These are phyloP conservation scores for Diogma glabrata DNA, from an alignment of 2,888 invertebrate genomes.

Conservation along the genomic window DNA sequence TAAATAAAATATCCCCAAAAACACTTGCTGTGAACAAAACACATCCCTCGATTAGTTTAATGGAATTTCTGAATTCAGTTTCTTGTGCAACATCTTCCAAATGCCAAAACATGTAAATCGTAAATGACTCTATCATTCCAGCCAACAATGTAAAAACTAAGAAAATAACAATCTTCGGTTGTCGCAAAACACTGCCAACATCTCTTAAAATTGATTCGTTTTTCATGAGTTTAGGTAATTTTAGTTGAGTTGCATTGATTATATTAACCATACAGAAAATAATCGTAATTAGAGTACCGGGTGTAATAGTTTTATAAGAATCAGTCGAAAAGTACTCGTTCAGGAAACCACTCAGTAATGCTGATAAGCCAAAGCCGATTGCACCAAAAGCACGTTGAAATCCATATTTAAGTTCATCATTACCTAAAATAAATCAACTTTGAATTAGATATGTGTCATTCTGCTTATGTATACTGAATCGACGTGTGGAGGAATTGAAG, in stretches of 20 bases:
- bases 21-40: constrained; percentile 70
- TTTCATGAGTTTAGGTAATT: constrained; percentile 56
- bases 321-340: constrained; percentile 51
- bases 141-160: constrained; percentile 61
- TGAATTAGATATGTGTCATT: no score
- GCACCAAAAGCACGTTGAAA: constrained; percentile 75
- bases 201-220: constrained; percentile 59
- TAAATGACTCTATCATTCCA: constrained; percentile 67
- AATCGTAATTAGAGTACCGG: constrained; percentile 56
- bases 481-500: no score
- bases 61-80: constrained; percentile 48
- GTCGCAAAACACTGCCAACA: constrained; percentile 46
- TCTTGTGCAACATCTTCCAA: constrained; percentile 59
- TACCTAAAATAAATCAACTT: no score
- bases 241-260: constrained; percentile 44
- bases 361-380: constrained; percentile 64
- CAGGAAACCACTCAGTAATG: constrained; percentile 55
- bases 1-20: constrained; percentile 66
- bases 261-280: constrained; percentile 53
- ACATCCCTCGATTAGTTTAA: constrained; percentile 68
- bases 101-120: constrained; percentile 76
- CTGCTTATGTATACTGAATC: no score
- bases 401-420: constrained; percentile 58
- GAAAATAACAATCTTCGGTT: constrained; percentile 55
- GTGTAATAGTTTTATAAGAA: constrained; percentile 50